Conservation (phyloP, 1,140 invertebrate genomes). For the Cyclina sinensis region DNA sequence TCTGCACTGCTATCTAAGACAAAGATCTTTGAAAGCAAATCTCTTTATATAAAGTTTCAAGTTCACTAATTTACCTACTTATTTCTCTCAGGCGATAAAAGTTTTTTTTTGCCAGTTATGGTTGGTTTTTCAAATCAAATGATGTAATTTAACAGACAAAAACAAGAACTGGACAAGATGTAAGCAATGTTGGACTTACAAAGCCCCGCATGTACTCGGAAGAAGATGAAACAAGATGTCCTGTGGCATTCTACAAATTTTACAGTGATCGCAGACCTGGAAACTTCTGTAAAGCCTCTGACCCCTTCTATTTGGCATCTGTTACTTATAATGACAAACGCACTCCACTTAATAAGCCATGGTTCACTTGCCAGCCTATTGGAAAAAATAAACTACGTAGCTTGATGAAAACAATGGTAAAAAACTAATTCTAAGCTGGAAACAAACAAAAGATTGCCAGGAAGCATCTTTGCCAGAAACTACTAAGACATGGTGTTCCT, state of each 20-base stretch:
- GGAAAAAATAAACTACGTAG: background rate
- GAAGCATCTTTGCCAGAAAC: constrained; percentile 16
- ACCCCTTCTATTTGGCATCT: background rate
- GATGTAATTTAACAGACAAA: background rate
- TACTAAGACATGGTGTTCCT: background rate
- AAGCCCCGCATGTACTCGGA: no score
- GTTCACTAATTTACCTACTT: no score
- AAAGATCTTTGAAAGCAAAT: no score
- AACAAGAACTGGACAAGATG: no score
- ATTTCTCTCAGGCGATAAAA: no score
- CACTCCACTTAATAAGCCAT: background rate
- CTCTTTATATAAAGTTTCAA: no score
- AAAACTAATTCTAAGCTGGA: background rate
- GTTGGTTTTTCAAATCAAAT: background rate
- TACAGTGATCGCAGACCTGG: background rate
- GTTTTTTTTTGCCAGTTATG: no score
- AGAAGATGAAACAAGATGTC: no score
- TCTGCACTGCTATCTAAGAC: no score
- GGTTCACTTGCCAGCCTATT: background rate
- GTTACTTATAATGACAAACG: background rate
- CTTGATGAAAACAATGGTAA: background rate
- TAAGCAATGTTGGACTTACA: no score
- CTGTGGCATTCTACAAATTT: no score
- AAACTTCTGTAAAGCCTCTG: background rate
- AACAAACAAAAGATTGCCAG: background rate